phyloP scores from a whole-genome alignment of 2,113 vertebrate genomes.

The Seriola quinqueradiata region DNA sequence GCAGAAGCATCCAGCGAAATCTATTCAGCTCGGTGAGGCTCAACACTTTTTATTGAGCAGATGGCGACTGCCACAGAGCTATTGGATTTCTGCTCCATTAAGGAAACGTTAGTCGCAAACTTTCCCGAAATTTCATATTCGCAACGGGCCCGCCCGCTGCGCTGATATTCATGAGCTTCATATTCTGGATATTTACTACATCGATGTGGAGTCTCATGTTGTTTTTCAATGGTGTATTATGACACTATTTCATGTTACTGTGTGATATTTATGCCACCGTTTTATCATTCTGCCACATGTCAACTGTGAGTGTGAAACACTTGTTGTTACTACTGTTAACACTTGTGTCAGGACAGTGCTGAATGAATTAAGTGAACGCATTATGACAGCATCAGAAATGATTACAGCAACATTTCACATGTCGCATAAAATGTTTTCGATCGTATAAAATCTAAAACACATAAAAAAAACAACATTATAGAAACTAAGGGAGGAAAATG shows the following conservation, averaged over 20 bases:
- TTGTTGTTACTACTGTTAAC: no score
- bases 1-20: neutral
- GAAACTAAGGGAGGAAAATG: no score
- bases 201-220: conserved; percentile 6
- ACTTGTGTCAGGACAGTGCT: no score
- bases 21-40: conserved; percentile 25
- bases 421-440: no score
- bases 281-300: neutral
- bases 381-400: no score
- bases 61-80: conserved; percentile 31
- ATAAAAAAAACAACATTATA: no score
- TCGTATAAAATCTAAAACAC: no score
- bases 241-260: neutral
- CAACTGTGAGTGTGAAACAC: neutral
- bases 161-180: neutral
- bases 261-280: neutral
- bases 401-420: no score
- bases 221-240: neutral
- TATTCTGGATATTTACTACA: conserved; percentile 20
- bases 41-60: conserved; percentile 54
- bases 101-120: conserved; percentile 27
- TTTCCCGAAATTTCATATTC: conserved; percentile 18
- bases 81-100: conserved; percentile 56
- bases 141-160: neutral
- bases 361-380: no score